phyloP scores from a whole-genome alignment of 2,888 invertebrate genomes.

The Nomada lathburiana region DNA sequence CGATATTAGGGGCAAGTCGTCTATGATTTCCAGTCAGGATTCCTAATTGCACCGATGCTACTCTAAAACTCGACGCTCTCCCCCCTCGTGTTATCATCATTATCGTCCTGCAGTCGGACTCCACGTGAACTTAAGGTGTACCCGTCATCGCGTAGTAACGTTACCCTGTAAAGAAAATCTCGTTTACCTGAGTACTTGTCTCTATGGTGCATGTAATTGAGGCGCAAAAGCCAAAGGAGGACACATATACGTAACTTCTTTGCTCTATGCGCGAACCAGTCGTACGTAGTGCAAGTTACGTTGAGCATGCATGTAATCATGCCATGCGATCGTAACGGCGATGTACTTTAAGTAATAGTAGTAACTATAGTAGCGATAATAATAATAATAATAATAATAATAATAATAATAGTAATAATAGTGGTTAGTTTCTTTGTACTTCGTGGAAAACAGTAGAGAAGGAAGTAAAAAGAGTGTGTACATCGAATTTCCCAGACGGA shows the following conservation, averaged over 20 bases:
- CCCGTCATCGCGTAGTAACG: not conserved
- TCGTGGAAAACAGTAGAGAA: constrained; percentile 28
- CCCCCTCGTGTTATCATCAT: not conserved
- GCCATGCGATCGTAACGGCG: constrained; percentile 21
- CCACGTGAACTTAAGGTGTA: not conserved
- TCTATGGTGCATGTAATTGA: not conserved
- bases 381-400: not conserved
- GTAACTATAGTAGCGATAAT: not conserved
- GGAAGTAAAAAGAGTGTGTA: constrained; percentile 22
- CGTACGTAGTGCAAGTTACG: constrained; percentile 18
- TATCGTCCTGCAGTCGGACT: not conserved
- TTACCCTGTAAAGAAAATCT: constrained; percentile 39
- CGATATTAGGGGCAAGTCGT: not conserved
- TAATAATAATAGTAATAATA: not conserved
- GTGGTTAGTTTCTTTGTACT: constrained; percentile 22
- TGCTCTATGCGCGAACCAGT: constrained; percentile 43
- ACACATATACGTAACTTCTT: not conserved
- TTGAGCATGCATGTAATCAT: constrained; percentile 21
- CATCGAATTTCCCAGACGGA: constrained; percentile 5
- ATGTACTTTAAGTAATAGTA: constrained; percentile 8
- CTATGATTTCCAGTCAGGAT: constrained; percentile 1
- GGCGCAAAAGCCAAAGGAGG: not conserved
- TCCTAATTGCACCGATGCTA: constrained; percentile 28
- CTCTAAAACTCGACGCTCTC: constrained; percentile 9
- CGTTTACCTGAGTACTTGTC: constrained; percentile 39